These are phyloP conservation scores for Falco cherrug DNA, from an alignment of 2,797 vertebrate genomes.

Conservation along the genomic window DNA sequence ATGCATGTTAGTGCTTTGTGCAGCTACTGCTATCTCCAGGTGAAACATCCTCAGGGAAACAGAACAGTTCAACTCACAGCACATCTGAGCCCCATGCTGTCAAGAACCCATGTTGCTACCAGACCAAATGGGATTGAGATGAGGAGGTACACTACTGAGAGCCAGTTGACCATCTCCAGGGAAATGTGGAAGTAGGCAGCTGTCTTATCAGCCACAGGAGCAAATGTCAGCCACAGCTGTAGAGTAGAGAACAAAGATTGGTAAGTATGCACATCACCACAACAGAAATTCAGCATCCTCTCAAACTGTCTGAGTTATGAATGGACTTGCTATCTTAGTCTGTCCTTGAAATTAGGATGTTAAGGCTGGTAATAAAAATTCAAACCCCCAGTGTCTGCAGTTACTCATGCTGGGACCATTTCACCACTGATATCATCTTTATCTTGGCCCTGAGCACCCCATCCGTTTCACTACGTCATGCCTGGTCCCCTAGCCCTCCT, in stretches of 20 bases:
- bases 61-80: conserved; percentile 77
- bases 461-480: not conserved
- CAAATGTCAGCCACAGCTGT: conserved; percentile 91
- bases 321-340: fast-evolving
- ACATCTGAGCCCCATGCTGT: conserved; percentile 85
- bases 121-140: conserved; percentile 87
- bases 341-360: not conserved
- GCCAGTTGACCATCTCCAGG: conserved; percentile 85
- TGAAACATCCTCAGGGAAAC: not conserved
- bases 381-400: not conserved
- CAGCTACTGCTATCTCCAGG: not conserved
- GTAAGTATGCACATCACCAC: not conserved
- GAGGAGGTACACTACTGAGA: conserved; percentile 88
- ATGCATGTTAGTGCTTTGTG: not conserved
- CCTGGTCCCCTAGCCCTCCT: not conserved
- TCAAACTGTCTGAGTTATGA: not conserved
- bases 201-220: conserved; percentile 86
- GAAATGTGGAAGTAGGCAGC: conserved; percentile 78
- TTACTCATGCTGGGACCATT: not conserved
- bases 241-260: not conserved
- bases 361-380: not conserved
- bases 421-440: not conserved
- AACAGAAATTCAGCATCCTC: not conserved
- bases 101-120: conserved; percentile 89
- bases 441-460: not conserved